A percentile compares a stretch with the other conserved stretches of the same genome.
phyloP scores from a whole-genome alignment of 2,888 invertebrate genomes.

The Cremastobaeus sp. region DNA sequence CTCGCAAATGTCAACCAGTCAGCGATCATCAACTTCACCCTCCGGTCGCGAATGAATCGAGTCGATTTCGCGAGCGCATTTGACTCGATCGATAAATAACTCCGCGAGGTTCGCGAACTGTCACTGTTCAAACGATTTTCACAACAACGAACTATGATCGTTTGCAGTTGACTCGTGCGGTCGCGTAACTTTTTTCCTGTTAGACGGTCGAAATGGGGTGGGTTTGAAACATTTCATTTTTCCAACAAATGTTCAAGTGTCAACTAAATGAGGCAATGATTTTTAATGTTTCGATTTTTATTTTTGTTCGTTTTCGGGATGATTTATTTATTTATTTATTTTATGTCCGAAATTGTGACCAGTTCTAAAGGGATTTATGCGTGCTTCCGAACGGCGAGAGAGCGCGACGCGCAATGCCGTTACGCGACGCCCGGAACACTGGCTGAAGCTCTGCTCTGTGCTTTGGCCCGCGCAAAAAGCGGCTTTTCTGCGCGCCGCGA shows the following conservation, averaged over 20 bases:
- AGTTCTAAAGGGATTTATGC: not conserved
- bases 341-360: not conserved
- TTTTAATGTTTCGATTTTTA: no score
- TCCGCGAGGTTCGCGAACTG: conserved; percentile 25
- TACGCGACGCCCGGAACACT: conserved; percentile 56
- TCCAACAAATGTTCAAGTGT: no score
- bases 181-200: no score
- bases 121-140: conserved; percentile 2
- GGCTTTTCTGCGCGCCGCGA: conserved; percentile 59
- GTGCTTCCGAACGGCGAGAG: conserved; percentile 18
- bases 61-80: conserved; percentile 30
- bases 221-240: no score
- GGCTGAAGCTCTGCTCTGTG: conserved; percentile 49
- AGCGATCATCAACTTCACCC: conserved; percentile 28
- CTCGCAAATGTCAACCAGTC: conserved; percentile 42
- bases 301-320: no score
- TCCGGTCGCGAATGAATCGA: conserved; percentile 9
- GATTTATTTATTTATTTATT: no score
- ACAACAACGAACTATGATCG: no score
- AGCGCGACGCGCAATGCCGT: conserved; percentile 58
- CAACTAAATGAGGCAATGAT: no score
- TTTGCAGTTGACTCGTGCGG: no score
- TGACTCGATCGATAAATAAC: conserved; percentile 32
- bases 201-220: no score
- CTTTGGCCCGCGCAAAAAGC: conserved; percentile 58